These are phyloP conservation scores for Autographa pulchrina DNA, from an alignment of 2,888 invertebrate species.

Conservation along the genomic window DNA sequence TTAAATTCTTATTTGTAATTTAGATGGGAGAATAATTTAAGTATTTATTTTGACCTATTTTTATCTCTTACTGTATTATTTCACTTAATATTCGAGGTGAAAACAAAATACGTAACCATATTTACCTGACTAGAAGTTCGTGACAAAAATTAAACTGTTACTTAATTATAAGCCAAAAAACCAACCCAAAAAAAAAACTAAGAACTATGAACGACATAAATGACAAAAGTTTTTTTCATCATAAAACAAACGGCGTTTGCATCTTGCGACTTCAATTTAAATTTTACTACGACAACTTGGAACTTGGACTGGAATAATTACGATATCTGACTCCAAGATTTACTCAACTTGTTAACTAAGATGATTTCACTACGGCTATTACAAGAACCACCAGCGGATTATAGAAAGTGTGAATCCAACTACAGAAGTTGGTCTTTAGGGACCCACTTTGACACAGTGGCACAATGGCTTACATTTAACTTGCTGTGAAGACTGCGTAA, in stretches of 20 bases:
- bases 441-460: constrained; percentile 27
- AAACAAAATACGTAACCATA: too few relatives aligned
- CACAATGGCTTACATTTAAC: constrained; percentile 50
- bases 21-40: not conserved
- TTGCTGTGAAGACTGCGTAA: constrained; percentile 41
- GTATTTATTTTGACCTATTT: not conserved
- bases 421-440: constrained; percentile 32
- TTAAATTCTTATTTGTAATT: not conserved
- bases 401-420: constrained; percentile 48
- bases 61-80: not conserved
- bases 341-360: constrained; percentile 30
- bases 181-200: too few relatives aligned
- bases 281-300: not conserved
- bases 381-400: constrained; percentile 41
- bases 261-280: not conserved
- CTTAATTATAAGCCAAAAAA: too few relatives aligned
- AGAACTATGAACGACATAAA: not conserved
- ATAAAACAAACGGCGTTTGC: constrained; percentile 1
- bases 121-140: too few relatives aligned
- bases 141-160: too few relatives aligned
- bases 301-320: not conserved
- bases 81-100: not conserved
- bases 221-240: not conserved
- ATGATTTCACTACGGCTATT: constrained; percentile 35
- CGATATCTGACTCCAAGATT: constrained; percentile 19